Evolutionary conservation across 2,797 vertebrate genomes (phyloP).

Genomic region (Argya squamiceps): DNA sequence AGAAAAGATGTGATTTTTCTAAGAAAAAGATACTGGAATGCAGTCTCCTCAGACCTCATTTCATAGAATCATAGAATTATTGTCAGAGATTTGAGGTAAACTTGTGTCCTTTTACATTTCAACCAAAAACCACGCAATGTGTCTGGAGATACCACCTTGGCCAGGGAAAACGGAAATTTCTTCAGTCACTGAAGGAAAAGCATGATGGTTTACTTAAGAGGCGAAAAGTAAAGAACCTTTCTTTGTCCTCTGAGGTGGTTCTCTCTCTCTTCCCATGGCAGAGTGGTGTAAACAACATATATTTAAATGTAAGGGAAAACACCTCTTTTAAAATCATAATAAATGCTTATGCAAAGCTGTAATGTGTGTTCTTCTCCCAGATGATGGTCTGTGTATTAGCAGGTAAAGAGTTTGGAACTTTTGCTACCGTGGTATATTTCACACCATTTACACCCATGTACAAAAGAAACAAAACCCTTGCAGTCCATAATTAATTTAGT

Average conservation of each 20-base stretch:
- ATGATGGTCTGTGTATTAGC: background rate
- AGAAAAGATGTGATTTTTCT: background rate
- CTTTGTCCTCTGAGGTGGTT: background rate
- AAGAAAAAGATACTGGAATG: background rate
- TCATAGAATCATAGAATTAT: background rate
- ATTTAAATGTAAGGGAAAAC: background rate
- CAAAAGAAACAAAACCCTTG: background rate
- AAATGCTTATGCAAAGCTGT: background rate
- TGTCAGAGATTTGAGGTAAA: background rate
- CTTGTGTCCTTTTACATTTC: background rate
- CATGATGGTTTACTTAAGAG: background rate
- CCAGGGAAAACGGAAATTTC: background rate
- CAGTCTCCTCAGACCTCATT: background rate
- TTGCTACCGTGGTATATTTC: background rate
- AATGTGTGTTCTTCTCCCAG: background rate
- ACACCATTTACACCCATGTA: background rate
- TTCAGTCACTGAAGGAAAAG: conserved; percentile 17
- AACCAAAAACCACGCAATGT: background rate
- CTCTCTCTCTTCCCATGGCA: background rate
- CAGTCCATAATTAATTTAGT: background rate
- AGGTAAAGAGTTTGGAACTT: background rate
- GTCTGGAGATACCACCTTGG: background rate
- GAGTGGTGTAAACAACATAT: background rate
- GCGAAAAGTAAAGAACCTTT: background rate
- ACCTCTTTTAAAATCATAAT: background rate